Percentiles rank a stretch among this genome's conserved stretches.
These are phyloP conservation scores for Bombus confusus DNA, from an alignment of 1,140 invertebrate genomes.

Conservation along the genomic window DNA sequence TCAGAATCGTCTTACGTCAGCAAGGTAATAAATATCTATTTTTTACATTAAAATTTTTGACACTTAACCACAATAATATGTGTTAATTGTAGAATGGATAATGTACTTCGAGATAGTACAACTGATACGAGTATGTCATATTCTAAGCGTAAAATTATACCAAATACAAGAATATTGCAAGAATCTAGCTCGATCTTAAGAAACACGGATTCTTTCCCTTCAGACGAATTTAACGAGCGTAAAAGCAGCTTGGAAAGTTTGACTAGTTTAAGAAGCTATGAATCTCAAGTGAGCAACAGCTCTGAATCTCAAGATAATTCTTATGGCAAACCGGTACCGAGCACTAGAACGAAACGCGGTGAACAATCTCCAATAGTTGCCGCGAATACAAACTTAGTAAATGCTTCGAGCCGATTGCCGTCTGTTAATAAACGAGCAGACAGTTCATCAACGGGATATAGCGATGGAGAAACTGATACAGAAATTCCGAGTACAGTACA, in stretches of 20 bases:
- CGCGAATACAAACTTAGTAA: constrained; percentile 67
- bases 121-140: constrained; percentile 80
- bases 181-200: constrained; percentile 71
- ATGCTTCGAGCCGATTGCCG: constrained; percentile 67
- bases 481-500: constrained; percentile 77
- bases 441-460: constrained; percentile 80
- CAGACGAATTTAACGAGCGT: constrained; percentile 74
- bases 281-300: constrained; percentile 81
- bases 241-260: constrained; percentile 84
- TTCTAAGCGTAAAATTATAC: constrained; percentile 83
- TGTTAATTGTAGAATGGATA: constrained; percentile 78
- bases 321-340: constrained; percentile 75
- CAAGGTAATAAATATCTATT: constrained; percentile 51
- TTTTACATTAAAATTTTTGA: constrained; percentile 43
- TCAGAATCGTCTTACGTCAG: constrained; percentile 50
- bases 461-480: constrained; percentile 83
- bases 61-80: background rate
- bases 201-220: constrained; percentile 72
- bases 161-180: constrained; percentile 80
- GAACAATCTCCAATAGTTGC: constrained; percentile 70
- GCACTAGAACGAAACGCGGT: constrained; percentile 75
- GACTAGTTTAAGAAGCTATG: constrained; percentile 81
- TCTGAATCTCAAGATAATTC: constrained; percentile 79
- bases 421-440: constrained; percentile 76
- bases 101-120: constrained; percentile 80